A percentile compares a stretch with the other conserved stretches of the same genome.
Evolutionary conservation across 2,113 vertebrate species (phyloP).

Genomic region (Neotragus pygmaeus): DNA sequence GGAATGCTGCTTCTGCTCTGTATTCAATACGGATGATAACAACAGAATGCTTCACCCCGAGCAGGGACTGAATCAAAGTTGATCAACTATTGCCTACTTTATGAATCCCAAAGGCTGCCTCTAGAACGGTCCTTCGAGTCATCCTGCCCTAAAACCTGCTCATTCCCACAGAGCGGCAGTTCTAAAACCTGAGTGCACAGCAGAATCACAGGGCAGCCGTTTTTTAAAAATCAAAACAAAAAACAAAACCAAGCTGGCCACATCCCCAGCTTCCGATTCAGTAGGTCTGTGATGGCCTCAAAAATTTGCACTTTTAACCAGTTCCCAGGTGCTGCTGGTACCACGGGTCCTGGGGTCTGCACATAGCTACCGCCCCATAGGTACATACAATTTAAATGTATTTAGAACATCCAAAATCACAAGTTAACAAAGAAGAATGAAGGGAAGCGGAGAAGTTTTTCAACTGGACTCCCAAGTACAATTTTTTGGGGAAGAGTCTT

Average conservation of each 20-base stretch:
- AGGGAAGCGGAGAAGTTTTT: not conserved
- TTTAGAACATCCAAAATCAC: not conserved
- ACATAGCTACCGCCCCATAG: not conserved
- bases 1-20: rapidly evolving
- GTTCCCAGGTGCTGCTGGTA: not conserved
- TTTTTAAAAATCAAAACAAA: too few relatives aligned
- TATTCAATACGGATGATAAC: too few relatives aligned
- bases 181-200: not conserved
- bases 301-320: not conserved
- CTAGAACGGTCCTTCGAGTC: not conserved
- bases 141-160: not conserved
- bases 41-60: not conserved
- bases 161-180: not conserved
- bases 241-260: too few relatives aligned
- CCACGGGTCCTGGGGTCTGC: not conserved
- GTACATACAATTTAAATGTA: not conserved
- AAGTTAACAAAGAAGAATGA: not conserved
- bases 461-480: conserved; percentile 23
- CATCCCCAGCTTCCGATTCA: not conserved
- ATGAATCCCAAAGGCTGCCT: not conserved
- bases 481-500: conserved; percentile 9
- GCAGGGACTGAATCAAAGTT: not conserved
- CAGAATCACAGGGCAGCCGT: not conserved
- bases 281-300: not conserved
- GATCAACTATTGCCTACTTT: not conserved